Percentiles rank a stretch among this genome's conserved stretches.
Evolutionary conservation across 1,140 invertebrate genomes (phyloP).

Genomic region (Akabosia matsudoensis): DNA sequence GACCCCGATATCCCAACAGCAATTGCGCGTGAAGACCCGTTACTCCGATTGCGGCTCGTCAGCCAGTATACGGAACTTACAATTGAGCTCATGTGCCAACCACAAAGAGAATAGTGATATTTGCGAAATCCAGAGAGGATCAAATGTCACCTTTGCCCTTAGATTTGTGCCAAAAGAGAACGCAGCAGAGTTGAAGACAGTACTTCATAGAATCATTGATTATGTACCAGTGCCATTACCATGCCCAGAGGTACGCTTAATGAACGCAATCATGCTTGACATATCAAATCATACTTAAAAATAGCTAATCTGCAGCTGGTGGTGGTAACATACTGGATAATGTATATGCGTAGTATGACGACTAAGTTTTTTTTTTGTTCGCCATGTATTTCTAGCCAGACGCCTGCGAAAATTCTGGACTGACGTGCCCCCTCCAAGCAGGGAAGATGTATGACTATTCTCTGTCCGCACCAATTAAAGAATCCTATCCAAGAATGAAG

Average conservation of each 20-base stretch:
- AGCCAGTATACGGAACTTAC: conserved; percentile 26
- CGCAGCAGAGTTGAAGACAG: conserved; percentile 35
- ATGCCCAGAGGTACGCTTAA: conserved; percentile 46
- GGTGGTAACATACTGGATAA: too few species aligned
- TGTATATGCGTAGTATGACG: too few species aligned
- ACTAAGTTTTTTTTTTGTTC: too few species aligned
- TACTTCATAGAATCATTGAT: conserved; percentile 50
- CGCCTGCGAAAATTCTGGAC: conserved; percentile 48
- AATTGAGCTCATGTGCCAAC: conserved; percentile 35
- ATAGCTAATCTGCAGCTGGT: neutral
- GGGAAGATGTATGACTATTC: conserved; percentile 48
- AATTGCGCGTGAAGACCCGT: conserved; percentile 14
- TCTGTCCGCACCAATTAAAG: conserved; percentile 32
- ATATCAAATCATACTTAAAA: neutral
- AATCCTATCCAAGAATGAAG: neutral
- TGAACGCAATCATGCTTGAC: too few species aligned
- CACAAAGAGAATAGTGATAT: neutral
- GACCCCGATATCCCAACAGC: neutral
- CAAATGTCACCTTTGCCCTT: conserved; percentile 37
- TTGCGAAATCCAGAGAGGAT: conserved; percentile 38
- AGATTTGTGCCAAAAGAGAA: conserved; percentile 39
- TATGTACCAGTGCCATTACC: conserved; percentile 52
- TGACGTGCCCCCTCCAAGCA: conserved; percentile 49
- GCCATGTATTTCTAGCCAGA: conserved; percentile 40
- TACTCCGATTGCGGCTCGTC: conserved; percentile 35